Conservation (phyloP, 2,797 vertebrate species). For the Peromyscus melanophrys region DNA sequence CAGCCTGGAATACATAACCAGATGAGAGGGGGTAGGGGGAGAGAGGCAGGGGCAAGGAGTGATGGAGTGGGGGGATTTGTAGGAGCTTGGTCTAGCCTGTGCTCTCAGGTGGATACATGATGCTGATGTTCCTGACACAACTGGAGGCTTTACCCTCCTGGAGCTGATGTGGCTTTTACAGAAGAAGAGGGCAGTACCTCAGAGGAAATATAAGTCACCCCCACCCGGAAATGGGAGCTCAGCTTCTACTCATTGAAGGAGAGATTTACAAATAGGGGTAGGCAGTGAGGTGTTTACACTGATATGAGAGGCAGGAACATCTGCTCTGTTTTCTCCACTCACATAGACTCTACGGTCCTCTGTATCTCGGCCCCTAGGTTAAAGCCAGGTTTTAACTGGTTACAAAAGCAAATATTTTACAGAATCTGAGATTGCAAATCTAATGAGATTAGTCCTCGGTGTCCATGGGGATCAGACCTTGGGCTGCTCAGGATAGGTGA, state of each 20-base stretch:
- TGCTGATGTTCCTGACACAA: neutral
- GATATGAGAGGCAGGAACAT: neutral
- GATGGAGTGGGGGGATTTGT: no score
- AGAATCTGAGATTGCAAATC: neutral
- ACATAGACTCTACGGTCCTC: neutral
- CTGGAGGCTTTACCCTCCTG: neutral
- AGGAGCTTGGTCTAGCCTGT: neutral
- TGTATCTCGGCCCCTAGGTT: neutral
- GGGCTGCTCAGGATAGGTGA: neutral
- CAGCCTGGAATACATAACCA: neutral
- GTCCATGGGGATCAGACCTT: neutral
- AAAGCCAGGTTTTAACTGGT: conserved; percentile 23
- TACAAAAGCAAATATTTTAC: neutral
- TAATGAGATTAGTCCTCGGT: neutral
- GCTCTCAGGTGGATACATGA: neutral
- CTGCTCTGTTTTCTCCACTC: neutral
- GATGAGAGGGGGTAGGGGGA: neutral
- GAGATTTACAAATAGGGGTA: neutral
- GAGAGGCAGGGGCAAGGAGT: neutral
- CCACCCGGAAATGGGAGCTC: neutral
- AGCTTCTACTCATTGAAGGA: neutral
- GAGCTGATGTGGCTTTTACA: neutral
- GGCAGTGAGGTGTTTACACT: neutral
- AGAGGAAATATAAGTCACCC: neutral
- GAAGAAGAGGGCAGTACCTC: conserved; percentile 9